Evolutionary conservation across 2,113 vertebrate species (phyloP), one percentile per base, ranked within the genome.

Genomic region (Pseudolaguvia tuberculata): DNA sequence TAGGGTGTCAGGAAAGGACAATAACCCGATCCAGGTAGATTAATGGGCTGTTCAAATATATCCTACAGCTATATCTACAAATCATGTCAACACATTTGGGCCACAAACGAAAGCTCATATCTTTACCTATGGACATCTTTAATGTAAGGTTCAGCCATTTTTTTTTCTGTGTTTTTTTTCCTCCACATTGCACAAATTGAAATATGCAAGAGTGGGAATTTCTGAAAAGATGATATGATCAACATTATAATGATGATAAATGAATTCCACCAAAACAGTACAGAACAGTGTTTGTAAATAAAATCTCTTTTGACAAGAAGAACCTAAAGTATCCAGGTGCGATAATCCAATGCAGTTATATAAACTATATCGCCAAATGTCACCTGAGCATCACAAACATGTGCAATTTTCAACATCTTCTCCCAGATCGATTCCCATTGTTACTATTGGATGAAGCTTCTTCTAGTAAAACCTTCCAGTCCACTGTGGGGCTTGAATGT

Each of bases 61-160:
- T 72, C 70, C 51, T 45, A 39, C 47, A 50, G 57, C 61, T 66
- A 67, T 51, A 51, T 52, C 52, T 51, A 78, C 51, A 47, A 66
- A 78, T 72, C 61, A 67, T 66, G 61, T 31, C 52, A 66, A 47
- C 25, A 42, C 51, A 56, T 66, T 55, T 75, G 51, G 50, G 48
- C 72, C 51, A 75, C 8, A 2, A 55, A 51, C 4, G 42, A 74
- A 23, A n/a, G 51, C 61, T 45, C 39, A 14, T 17, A 27, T 45
- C 35, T 17, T 50, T 47, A 35, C 21, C 3, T 31, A 39, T 65
- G 21, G n/a, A 25, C 29, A 63, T 74, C 61, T 27, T 27, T 42
- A 55, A 39, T 15, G 5, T 25, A 55, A 45, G 6, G 50, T 55
- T 9, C 20, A 14, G 42, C 12, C 12, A 23, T 45, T 39, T 59